A percentile compares a stretch with the other conserved stretches of the same genome.
These are phyloP conservation scores for Epinotia demarniana DNA, from an alignment of 2,888 invertebrate genomes.

Conservation along the genomic window DNA sequence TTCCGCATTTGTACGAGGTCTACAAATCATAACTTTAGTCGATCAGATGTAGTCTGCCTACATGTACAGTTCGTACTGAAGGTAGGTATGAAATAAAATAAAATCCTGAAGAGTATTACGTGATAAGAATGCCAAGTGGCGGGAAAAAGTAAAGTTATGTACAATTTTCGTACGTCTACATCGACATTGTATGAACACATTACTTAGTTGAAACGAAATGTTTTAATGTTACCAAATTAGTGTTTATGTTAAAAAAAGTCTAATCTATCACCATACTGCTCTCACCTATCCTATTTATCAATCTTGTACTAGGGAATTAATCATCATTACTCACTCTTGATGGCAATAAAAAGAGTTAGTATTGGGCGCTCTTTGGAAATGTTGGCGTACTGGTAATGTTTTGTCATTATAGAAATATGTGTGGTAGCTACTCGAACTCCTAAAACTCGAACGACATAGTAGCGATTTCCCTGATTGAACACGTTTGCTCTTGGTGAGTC, in stretches of 20 bases:
- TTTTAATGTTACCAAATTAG: conserved; percentile 23
- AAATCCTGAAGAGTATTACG: no score
- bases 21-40: not conserved
- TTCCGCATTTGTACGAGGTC: not conserved
- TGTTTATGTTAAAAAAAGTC: conserved; percentile 11
- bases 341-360: conserved; percentile 28
- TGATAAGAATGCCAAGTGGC: no score
- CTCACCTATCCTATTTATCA: conserved; percentile 39
- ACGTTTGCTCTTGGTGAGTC: not conserved
- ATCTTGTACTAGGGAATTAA: conserved; percentile 42
- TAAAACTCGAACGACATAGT: not conserved
- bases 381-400: conserved; percentile 35
- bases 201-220: conserved; percentile 1
- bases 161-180: not conserved
- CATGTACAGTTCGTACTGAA: no score
- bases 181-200: conserved; percentile 3
- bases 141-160: no score
- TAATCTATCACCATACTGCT: conserved; percentile 35
- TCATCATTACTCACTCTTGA: conserved; percentile 42
- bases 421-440: not conserved
- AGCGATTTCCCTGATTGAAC: not conserved
- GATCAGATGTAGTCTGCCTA: not conserved
- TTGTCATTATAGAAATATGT: conserved; percentile 31
- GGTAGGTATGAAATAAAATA: no score
- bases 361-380: conserved; percentile 36